These are phyloP conservation scores for Blastobasis lacticolella DNA, from an alignment of 2,888 invertebrate genomes.

Conservation along the genomic window DNA sequence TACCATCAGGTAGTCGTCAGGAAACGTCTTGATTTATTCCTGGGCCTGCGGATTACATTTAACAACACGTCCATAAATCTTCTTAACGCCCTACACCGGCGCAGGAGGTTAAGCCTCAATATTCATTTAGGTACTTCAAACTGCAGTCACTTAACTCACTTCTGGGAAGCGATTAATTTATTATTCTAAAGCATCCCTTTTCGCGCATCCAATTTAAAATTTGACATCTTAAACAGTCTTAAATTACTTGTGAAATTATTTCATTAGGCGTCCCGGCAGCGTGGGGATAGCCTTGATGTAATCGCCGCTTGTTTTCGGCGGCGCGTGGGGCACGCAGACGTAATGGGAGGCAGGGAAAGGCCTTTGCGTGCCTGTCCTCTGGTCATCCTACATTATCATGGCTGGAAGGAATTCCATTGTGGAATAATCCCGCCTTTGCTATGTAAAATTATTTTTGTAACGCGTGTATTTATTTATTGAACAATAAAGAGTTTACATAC, in stretches of 20 bases:
- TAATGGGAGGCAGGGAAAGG: neutral
- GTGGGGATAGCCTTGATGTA: constrained; percentile 34
- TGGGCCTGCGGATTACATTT: too few species aligned
- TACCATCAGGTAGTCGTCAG: too few species aligned
- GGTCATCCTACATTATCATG: too few species aligned
- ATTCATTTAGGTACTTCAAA: constrained; percentile 42
- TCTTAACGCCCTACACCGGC: too few species aligned
- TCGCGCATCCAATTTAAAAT: constrained; percentile 72
- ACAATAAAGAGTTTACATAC: too few species aligned
- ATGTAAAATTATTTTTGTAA: too few species aligned
- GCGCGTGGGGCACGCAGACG: constrained; percentile 1
- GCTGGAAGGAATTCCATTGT: too few species aligned
- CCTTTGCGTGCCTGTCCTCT: too few species aligned
- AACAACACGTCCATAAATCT: too few species aligned
- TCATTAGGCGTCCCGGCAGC: constrained; percentile 58
- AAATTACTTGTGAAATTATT: constrained; percentile 71
- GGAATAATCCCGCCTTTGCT: too few species aligned
- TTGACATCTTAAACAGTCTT: constrained; percentile 73
- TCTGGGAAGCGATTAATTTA: constrained; percentile 70
- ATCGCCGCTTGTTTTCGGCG: constrained; percentile 24
- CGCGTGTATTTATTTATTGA: too few species aligned
- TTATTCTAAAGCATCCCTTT: constrained; percentile 63
- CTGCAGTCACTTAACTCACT: constrained; percentile 36
- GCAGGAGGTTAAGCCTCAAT: constrained; percentile 6
- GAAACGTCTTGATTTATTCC: too few species aligned